A percentile compares a stretch with the other conserved stretches of the same genome.
Evolutionary conservation across 2,888 invertebrate species (phyloP).

Genomic region (Pteria penguin): DNA sequence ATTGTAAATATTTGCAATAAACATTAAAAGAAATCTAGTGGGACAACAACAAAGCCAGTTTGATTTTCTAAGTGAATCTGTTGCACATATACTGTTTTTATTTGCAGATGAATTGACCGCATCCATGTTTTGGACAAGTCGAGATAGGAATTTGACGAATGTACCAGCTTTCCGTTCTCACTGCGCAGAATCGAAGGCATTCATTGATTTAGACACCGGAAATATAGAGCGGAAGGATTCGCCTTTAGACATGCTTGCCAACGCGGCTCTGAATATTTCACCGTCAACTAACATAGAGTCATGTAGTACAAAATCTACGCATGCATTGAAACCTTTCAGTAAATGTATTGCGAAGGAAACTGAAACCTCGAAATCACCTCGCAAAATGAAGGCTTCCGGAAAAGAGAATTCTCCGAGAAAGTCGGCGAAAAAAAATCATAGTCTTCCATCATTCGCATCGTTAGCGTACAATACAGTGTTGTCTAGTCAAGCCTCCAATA

Average conservation of each 20-base stretch:
- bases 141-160: too few relatives aligned
- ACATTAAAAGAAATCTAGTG: too few relatives aligned
- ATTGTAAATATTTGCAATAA: too few relatives aligned
- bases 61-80: too few relatives aligned
- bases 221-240: not conserved
- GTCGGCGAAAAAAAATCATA: not conserved
- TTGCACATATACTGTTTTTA: too few relatives aligned
- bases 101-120: too few relatives aligned
- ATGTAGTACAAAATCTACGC: not conserved
- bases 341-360: not conserved
- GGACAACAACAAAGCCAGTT: too few relatives aligned
- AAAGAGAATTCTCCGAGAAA: not conserved
- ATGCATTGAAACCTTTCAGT: not conserved
- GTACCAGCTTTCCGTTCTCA: too few relatives aligned
- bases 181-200: not conserved
- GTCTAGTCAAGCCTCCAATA: not conserved
- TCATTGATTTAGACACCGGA: not conserved
- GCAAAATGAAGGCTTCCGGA: not conserved
- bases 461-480: conserved; percentile 20
- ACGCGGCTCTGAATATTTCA: not conserved
- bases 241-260: not conserved
- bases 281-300: not conserved
- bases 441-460: conserved; percentile 22
- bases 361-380: not conserved
- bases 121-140: too few relatives aligned